Percentiles rank a stretch among this genome's conserved stretches.
phyloP scores from a whole-genome alignment of 2,113 vertebrate genomes.

The Apus apus region DNA sequence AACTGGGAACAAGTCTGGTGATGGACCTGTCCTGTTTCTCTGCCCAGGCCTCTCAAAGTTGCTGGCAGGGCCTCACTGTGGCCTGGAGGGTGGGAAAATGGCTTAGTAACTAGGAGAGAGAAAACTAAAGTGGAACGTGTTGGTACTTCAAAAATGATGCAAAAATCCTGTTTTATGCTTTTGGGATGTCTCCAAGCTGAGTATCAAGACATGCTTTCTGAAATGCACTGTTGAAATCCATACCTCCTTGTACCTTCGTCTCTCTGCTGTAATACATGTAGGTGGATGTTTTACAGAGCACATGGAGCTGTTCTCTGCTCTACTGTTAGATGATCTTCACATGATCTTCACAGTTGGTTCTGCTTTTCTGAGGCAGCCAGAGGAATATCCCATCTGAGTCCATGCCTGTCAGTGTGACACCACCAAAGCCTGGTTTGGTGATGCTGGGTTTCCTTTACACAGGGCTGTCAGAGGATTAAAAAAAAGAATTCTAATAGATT shows the following conservation, averaged over 20 bases:
- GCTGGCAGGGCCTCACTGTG: not conserved
- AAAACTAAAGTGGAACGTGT: not conserved
- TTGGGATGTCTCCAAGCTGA: not conserved
- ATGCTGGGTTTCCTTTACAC: not conserved
- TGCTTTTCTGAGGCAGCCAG: not conserved
- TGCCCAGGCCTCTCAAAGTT: accelerated
- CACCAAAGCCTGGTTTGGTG: not conserved
- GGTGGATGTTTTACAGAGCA: not conserved
- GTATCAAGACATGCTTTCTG: not conserved
- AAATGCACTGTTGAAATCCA: not conserved
- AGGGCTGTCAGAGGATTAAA: not conserved
- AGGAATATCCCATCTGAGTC: not conserved
- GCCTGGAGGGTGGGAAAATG: not conserved
- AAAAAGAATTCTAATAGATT: not conserved
- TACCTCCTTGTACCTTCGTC: not conserved
- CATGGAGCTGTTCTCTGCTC: not conserved
- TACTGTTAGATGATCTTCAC: not conserved
- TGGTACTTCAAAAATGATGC: not conserved
- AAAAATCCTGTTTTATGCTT: not conserved
- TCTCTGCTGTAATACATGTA: not conserved
- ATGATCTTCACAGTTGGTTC: not conserved
- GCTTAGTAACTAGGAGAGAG: not conserved
- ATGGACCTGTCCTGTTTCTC: not conserved
- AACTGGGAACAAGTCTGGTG: not conserved
- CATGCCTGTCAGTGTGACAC: not conserved